Evolutionary conservation across 2,113 vertebrate species (phyloP).

Genomic region (Urocynchramus pylzowi): DNA sequence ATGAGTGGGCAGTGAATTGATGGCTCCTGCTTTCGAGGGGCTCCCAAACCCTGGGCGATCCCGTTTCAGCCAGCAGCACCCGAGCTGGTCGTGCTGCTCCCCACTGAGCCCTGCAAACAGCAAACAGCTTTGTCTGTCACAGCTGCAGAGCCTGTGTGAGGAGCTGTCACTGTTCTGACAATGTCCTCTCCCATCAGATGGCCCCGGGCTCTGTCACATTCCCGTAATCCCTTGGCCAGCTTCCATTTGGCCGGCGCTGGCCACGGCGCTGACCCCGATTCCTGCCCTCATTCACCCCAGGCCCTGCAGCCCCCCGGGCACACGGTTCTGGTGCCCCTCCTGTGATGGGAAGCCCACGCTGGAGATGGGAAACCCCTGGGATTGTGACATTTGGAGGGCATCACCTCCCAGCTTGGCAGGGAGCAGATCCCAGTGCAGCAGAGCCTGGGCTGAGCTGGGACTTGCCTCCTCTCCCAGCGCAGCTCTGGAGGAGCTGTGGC

Average conservation of each 20-base stretch:
- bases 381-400: neutral
- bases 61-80: rapidly evolving
- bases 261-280: neutral
- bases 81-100: neutral
- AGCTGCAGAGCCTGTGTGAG: neutral
- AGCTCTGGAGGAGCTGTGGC: neutral
- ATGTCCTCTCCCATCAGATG: slow-evolving; percentile 12
- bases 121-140: slow-evolving; percentile 6
- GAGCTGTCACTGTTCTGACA: slow-evolving; percentile 14
- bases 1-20: neutral
- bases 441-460: neutral
- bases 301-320: neutral
- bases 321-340: neutral
- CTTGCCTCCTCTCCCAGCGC: neutral
- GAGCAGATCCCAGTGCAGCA: neutral
- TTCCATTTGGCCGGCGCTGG: neutral
- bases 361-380: neutral
- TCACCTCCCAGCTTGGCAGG: rapidly evolving
- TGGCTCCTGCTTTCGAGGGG: neutral
- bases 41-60: neutral
- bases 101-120: neutral
- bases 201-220: slow-evolving; percentile 34
- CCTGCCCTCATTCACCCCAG: slow-evolving; percentile 11
- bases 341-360: rapidly evolving
- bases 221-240: slow-evolving; percentile 19